phyloP scores from a whole-genome alignment of 2,113 vertebrate species.

The Equus przewalskii region DNA sequence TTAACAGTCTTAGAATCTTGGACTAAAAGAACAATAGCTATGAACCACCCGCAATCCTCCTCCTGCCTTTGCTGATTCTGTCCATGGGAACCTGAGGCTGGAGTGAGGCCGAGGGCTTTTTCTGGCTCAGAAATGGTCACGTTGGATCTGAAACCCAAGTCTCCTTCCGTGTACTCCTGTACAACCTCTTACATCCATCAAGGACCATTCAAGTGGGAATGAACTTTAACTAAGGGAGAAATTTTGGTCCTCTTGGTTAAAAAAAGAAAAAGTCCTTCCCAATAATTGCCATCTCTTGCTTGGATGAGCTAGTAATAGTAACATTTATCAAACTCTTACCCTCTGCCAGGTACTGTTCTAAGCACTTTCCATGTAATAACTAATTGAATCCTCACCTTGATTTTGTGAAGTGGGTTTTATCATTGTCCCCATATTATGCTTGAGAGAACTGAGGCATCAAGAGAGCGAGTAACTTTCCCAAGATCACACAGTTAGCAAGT shows the following conservation, averaged over 20 bases:
- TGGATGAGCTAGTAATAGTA: background rate
- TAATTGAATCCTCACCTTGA: background rate
- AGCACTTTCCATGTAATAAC: background rate
- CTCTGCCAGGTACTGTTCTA: slow-evolving; percentile 9
- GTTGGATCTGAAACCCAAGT: background rate
- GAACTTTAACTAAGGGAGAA: background rate
- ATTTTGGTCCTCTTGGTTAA: background rate
- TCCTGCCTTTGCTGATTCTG: background rate
- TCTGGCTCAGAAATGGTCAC: background rate
- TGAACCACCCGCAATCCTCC: background rate
- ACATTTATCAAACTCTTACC: background rate
- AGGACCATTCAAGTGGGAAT: background rate
- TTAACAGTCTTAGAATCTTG: background rate
- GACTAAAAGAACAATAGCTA: background rate
- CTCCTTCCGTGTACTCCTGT: background rate
- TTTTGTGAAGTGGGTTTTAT: background rate
- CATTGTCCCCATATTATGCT: background rate
- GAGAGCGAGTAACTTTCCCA: background rate
- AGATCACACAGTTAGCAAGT: background rate
- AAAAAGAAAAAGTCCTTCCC: background rate
- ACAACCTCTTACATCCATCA: background rate
- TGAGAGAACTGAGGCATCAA: background rate
- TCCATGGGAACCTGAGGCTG: background rate
- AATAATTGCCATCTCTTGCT: background rate
- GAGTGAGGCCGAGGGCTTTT: background rate